Base-by-base conservation (phyloP, 2,113 vertebrate species). In the Gallinago jamesoni region DNA sequence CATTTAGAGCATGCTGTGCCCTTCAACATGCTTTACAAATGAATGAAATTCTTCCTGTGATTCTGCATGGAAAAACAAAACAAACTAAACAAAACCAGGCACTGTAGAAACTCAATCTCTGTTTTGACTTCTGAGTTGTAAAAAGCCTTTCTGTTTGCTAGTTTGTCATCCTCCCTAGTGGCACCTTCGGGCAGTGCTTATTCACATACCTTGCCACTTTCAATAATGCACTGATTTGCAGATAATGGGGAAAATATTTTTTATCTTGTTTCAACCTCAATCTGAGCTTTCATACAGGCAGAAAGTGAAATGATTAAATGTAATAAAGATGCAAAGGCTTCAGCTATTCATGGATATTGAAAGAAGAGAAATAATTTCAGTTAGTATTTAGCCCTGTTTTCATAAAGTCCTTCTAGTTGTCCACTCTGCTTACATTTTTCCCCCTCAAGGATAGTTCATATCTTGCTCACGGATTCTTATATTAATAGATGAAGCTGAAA, bases 201-300 rank as follows among this genome's bases (percentile, higher is more conserved):
- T 93, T 94, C 74, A 81, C 78, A 53, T 64, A 52, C 19, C 47
- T 62, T 89, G 39, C 67, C 56, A 53, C 37, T 97, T 94, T 64
- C 88, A 94, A 15, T 84, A 93, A 77, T 37, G 19, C 30, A 91
- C 91, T 96, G 63, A 89, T 95, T 94, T 67, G 22, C 15, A 73
- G 94, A 95, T 93, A 88, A 91, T 75, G n/a, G 52, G 21, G 55
- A 94, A 94, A 95, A 92, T 88, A 94, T 75, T 85, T 96, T 93
- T 73, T 74, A 66, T 90, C 95, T 93, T 24, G 23, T 94, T 94
- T 91, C n/a, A 90, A 43, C 74, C 22, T 92, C 82, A 94, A 67
- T 84, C 63, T 91, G 86, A 91, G 96, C 43, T 90, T 76, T 84
- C 56, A 75, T 67, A 75, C 20, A 80, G 52, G 48, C 10, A 89